phyloP scores from a whole-genome alignment of 2,888 invertebrate species.

The Luperina nickerlii region DNA sequence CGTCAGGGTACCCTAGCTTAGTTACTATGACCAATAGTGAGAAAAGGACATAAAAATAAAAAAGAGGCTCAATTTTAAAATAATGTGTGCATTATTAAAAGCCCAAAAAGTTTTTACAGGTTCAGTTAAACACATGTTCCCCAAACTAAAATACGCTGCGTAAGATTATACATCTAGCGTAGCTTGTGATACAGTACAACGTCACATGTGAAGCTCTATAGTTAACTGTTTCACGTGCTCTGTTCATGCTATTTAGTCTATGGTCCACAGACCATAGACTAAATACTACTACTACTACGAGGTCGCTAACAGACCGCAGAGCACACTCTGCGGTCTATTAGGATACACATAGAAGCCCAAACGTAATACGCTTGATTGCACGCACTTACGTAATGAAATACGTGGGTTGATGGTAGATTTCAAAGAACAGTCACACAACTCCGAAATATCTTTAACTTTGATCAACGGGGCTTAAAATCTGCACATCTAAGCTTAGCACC shows the following conservation, averaged over 20 bases:
- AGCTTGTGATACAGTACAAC: neutral
- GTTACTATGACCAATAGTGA: no score
- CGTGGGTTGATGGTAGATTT: neutral
- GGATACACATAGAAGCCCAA: conserved; percentile 1
- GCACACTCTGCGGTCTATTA: neutral
- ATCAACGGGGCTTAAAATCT: neutral
- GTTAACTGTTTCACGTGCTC: neutral
- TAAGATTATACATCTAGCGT: neutral
- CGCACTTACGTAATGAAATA: conserved; percentile 12
- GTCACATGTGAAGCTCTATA: neutral
- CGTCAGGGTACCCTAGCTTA: no score
- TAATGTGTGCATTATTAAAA: no score
- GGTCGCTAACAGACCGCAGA: no score
- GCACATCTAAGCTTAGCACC: neutral
- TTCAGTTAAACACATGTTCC: no score
- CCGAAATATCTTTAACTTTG: neutral
- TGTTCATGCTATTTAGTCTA: neutral
- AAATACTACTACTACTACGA: no score
- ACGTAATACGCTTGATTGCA: conserved; percentile 12
- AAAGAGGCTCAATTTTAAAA: no score
- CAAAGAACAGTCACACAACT: no score
- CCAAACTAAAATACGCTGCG: neutral
- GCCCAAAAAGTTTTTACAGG: no score
- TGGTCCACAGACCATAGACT: neutral
- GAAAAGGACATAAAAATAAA: no score